phyloP scores from a whole-genome alignment of 2,113 vertebrate genomes.

The Elgaria multicarinata region DNA sequence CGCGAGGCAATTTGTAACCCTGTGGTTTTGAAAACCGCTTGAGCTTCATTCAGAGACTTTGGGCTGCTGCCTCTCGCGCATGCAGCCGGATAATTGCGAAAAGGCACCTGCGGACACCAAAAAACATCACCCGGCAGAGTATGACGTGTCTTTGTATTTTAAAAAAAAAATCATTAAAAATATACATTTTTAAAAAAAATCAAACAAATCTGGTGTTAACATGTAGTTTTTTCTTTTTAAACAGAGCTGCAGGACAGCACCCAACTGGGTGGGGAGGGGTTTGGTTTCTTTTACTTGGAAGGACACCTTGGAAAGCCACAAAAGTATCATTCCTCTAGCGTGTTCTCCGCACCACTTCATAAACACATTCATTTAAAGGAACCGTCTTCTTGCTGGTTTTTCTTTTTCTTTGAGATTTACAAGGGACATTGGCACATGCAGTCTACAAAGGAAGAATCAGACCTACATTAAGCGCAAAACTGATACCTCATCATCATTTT shows the following conservation, averaged over 20 bases:
- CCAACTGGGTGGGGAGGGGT: slow-evolving; percentile 12
- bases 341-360: slow-evolving; percentile 22
- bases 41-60: slow-evolving; percentile 59
- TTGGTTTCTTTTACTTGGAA: slow-evolving; percentile 10
- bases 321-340: slow-evolving; percentile 28
- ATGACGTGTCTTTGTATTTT: slow-evolving; percentile 55
- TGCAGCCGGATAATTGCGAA: slow-evolving; percentile 66
- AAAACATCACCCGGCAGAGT: slow-evolving; percentile 56
- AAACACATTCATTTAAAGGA: slow-evolving; percentile 42
- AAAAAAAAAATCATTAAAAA: slow-evolving; percentile 70
- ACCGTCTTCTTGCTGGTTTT: slow-evolving; percentile 39
- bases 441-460: slow-evolving; percentile 3
- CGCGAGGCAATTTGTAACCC: slow-evolving; percentile 30
- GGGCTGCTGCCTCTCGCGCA: slow-evolving; percentile 46
- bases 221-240: slow-evolving; percentile 4
- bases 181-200: slow-evolving; percentile 43
- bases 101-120: slow-evolving; percentile 78
- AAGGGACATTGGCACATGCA: background rate
- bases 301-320: slow-evolving; percentile 47
- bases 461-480: slow-evolving; percentile 38
- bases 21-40: slow-evolving; percentile 46
- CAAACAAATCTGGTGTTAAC: slow-evolving; percentile 20
- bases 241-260: slow-evolving; percentile 37
- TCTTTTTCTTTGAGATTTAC: slow-evolving; percentile 38
- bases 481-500: slow-evolving; percentile 19